These are phyloP conservation scores for Zosterops lateralis DNA, from an alignment of 2,113 vertebrate species.

Conservation along the genomic window DNA sequence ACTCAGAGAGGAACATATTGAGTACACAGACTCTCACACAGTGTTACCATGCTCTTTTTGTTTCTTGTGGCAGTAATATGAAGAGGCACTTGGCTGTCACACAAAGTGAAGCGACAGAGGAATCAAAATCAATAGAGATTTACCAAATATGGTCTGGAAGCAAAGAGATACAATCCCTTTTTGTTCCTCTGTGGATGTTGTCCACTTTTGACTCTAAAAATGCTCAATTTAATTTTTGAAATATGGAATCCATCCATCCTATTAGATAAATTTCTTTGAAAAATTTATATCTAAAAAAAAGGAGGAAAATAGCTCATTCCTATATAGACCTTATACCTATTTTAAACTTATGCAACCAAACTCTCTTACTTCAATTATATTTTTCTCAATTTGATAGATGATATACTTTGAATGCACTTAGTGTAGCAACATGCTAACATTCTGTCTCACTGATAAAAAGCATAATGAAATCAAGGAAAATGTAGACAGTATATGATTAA, in stretches of 20 bases:
- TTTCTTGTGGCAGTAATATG: not conserved
- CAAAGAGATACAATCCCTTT: not conserved
- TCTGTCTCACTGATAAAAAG: not conserved
- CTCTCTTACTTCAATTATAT: not conserved
- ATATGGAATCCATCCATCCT: not conserved
- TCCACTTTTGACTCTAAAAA: not conserved
- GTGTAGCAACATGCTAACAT: not conserved
- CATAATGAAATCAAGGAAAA: not conserved
- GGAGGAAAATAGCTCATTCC: not conserved
- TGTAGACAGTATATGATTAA: not conserved
- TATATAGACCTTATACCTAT: not conserved
- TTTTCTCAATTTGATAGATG: not conserved
- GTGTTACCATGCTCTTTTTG: not conserved
- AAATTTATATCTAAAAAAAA: not conserved
- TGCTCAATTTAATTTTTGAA: not conserved
- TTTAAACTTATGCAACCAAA: not conserved
- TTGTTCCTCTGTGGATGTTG: not conserved
- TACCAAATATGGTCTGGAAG: not conserved
- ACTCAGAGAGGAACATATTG: not conserved
- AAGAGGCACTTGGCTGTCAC: not conserved
- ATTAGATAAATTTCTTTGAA: not conserved
- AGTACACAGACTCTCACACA: not conserved
- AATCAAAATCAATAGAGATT: not conserved
- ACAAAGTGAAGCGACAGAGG: not conserved
- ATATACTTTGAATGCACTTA: not conserved